Conservation (phyloP, 2,797 vertebrate species). For the Ptychadena robeensis region DNA sequence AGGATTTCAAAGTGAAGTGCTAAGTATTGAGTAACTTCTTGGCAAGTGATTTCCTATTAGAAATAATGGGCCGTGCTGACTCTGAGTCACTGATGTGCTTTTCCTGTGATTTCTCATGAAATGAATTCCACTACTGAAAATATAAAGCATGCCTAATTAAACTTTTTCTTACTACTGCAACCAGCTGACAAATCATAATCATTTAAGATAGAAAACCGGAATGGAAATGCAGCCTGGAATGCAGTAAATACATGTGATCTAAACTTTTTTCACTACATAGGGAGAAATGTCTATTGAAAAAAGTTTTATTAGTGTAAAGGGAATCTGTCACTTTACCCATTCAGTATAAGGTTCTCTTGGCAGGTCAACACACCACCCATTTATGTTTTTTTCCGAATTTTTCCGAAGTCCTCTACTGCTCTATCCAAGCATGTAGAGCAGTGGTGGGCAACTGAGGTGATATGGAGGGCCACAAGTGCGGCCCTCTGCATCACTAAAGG, state of each 20-base stretch:
- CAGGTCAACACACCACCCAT: too few relatives aligned
- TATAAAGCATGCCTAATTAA: background rate
- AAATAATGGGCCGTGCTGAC: constrained; percentile 14
- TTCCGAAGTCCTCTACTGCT: too few relatives aligned
- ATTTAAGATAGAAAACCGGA: background rate
- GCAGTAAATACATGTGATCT: background rate
- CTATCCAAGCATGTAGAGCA: too few relatives aligned
- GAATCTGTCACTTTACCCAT: background rate
- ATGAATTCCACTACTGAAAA: background rate
- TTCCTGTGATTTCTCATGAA: constrained; percentile 5
- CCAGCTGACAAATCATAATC: background rate
- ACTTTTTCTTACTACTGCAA: constrained; percentile 2
- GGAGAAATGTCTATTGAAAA: background rate
- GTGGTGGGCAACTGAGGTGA: too few relatives aligned
- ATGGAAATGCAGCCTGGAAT: background rate
- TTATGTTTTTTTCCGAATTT: too few relatives aligned
- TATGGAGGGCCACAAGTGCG: too few relatives aligned
- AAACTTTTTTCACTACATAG: background rate
- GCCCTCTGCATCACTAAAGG: too few relatives aligned
- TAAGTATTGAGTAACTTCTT: constrained; percentile 45
- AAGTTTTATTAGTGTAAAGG: background rate
- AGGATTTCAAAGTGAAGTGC: constrained; percentile 31
- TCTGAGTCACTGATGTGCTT: background rate
- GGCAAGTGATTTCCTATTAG: constrained; percentile 18
- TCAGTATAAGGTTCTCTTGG: too few relatives aligned